phyloP scores from a whole-genome alignment of 2,888 invertebrate genomes.

The Lasioglossum morio region DNA sequence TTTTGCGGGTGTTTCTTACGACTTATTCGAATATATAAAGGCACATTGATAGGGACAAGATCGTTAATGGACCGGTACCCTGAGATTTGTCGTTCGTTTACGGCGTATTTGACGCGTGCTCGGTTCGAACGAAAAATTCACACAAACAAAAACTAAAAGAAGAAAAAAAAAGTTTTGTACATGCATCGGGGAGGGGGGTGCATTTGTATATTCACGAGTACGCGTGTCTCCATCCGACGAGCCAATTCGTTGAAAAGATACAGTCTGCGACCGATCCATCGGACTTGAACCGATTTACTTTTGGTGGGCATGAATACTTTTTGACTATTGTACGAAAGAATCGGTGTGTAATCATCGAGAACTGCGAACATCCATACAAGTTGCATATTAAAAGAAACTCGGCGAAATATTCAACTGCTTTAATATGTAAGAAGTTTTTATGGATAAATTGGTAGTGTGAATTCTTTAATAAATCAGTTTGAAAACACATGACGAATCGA shows the following conservation, averaged over 20 bases:
- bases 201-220: not conserved
- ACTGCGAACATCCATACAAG: constrained; percentile 51
- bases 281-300: constrained; percentile 47
- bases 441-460: constrained; percentile 83
- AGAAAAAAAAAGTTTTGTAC: constrained; percentile 12
- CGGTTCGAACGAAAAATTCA: constrained; percentile 43
- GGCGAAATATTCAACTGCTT: constrained; percentile 79
- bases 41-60: not conserved
- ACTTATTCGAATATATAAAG: not conserved
- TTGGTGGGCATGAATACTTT: constrained; percentile 65
- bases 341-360: constrained; percentile 72
- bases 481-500: constrained; percentile 62
- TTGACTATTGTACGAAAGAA: constrained; percentile 75
- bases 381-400: constrained; percentile 69
- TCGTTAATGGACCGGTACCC: not conserved
- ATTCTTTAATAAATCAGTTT: constrained; percentile 83
- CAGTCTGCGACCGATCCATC: constrained; percentile 14
- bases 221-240: constrained; percentile 10
- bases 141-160: constrained; percentile 3
- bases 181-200: not conserved
- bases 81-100: constrained; percentile 51
- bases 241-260: constrained; percentile 11
- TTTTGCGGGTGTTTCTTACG: not conserved
- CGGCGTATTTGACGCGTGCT: constrained; percentile 28
- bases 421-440: constrained; percentile 83